These are phyloP conservation scores for Eciton burchellii DNA, from an alignment of 1,140 invertebrate genomes.

Conservation along the genomic window DNA sequence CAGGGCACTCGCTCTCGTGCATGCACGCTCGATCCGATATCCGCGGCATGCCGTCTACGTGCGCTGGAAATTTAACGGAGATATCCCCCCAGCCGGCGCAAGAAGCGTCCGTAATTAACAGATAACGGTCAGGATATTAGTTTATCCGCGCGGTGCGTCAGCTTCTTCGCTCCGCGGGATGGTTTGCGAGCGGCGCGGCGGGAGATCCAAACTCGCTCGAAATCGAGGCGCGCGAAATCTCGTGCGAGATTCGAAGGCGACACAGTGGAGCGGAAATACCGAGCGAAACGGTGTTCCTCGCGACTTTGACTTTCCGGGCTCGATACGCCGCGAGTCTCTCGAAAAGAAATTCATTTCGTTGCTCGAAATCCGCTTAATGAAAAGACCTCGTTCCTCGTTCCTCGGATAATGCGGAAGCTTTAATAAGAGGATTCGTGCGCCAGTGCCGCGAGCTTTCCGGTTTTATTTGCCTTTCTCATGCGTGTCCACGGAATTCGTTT, in stretches of 20 bases:
- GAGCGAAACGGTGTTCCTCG: too few species aligned
- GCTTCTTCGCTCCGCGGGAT: constrained; percentile 2
- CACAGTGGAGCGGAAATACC: too few species aligned
- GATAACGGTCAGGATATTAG: constrained; percentile 69
- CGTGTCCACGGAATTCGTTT: neutral
- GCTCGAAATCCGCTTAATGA: constrained; percentile 33
- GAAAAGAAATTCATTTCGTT: neutral
- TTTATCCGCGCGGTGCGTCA: constrained; percentile 58
- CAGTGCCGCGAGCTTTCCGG: neutral
- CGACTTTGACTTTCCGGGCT: too few species aligned
- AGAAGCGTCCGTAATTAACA: constrained; percentile 72
- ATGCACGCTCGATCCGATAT: neutral
- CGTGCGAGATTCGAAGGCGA: neutral
- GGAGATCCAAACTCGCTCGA: constrained; percentile 21
- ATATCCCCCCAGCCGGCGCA: constrained; percentile 47
- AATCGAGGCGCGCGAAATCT: too few species aligned
- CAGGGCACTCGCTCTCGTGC: neutral
- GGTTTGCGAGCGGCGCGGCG: neutral
- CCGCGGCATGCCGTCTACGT: constrained; percentile 35
- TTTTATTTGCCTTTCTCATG: neutral
- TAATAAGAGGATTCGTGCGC: constrained; percentile 39
- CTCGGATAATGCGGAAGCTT: constrained; percentile 27
- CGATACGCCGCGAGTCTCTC: too few species aligned
- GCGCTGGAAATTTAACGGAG: constrained; percentile 65
- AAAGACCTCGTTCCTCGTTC: neutral